phyloP scores from a whole-genome alignment of 2,797 vertebrate species.

The Tarsius wallacei region DNA sequence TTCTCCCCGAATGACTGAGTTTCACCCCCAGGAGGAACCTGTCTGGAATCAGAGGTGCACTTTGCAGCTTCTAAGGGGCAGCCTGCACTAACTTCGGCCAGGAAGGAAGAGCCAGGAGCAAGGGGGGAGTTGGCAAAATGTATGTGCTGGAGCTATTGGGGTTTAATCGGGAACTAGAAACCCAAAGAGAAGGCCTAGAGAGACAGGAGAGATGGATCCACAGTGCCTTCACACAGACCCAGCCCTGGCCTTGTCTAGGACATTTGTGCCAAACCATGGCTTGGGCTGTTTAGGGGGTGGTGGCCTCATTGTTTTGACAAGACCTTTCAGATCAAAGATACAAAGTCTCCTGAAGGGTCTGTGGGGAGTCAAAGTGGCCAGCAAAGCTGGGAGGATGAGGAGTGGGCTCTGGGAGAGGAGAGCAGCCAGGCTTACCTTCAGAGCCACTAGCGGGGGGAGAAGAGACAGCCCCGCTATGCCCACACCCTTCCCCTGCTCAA shows the following conservation, averaged over 20 bases:
- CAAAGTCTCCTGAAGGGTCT: not conserved
- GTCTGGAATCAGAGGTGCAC: not conserved
- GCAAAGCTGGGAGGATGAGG: not conserved
- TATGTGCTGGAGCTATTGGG: not conserved
- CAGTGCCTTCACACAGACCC: not conserved
- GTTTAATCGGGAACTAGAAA: not conserved
- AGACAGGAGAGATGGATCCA: not conserved
- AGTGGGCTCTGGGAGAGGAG: not conserved
- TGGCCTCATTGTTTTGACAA: not conserved
- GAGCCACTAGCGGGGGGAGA: not conserved
- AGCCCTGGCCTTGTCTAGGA: not conserved
- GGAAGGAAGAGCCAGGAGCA: not conserved
- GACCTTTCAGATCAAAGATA: not conserved
- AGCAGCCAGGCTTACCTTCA: constrained; percentile 39
- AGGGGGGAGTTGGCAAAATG: accelerated
- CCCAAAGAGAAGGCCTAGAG: not conserved
- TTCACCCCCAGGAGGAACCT: not conserved
- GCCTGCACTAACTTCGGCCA: not conserved
- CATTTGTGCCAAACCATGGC: not conserved
- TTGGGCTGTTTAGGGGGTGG: not conserved
- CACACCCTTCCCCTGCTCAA: accelerated
- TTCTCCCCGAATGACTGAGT: not conserved
- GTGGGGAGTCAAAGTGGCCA: not conserved
- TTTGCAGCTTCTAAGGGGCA: not conserved
- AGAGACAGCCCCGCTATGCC: not conserved